Conservation (phyloP, 1,140 invertebrate genomes). For the Lasioglossum albipes region DNA sequence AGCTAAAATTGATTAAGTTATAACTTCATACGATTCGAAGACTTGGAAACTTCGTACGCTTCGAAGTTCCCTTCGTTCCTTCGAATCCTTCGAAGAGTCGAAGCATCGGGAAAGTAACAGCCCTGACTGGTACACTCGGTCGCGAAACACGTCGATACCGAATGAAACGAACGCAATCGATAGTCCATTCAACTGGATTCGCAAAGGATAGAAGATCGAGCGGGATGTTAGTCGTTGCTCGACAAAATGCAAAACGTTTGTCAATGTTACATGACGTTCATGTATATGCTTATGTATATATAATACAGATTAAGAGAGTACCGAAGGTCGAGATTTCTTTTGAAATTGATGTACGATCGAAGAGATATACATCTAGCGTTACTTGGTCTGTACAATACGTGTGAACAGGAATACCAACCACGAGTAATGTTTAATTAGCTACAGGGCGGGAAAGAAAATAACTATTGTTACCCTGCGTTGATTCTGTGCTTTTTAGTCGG, state of each 20-base stretch:
- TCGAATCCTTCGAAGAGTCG: too few species aligned
- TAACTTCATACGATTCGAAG: too few species aligned
- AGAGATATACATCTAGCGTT: background rate
- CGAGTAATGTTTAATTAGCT: background rate
- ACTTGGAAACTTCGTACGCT: too few species aligned
- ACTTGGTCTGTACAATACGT: slow-evolving; percentile 38
- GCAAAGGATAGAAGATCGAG: slow-evolving; percentile 10
- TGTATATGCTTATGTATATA: slow-evolving; percentile 1
- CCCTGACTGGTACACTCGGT: background rate
- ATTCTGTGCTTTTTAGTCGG: background rate
- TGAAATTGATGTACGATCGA: background rate
- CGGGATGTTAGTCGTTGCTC: background rate
- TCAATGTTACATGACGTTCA: slow-evolving; percentile 6
- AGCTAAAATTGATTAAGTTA: too few species aligned
- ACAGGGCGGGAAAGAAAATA: background rate
- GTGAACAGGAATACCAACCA: slow-evolving; percentile 22
- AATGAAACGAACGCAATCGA: slow-evolving; percentile 8
- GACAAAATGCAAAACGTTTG: slow-evolving; percentile 31
- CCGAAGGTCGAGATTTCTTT: slow-evolving; percentile 17
- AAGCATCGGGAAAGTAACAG: too few species aligned
- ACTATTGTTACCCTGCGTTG: background rate
- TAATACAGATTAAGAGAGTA: slow-evolving; percentile 28
- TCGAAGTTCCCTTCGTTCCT: too few species aligned
- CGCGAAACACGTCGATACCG: background rate
- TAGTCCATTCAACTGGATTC: slow-evolving; percentile 13